A percentile compares a stretch with the other conserved stretches of the same genome.
These are phyloP conservation scores for Microplitis deprimator DNA, from an alignment of 2,888 invertebrate genomes.

Conservation along the genomic window DNA sequence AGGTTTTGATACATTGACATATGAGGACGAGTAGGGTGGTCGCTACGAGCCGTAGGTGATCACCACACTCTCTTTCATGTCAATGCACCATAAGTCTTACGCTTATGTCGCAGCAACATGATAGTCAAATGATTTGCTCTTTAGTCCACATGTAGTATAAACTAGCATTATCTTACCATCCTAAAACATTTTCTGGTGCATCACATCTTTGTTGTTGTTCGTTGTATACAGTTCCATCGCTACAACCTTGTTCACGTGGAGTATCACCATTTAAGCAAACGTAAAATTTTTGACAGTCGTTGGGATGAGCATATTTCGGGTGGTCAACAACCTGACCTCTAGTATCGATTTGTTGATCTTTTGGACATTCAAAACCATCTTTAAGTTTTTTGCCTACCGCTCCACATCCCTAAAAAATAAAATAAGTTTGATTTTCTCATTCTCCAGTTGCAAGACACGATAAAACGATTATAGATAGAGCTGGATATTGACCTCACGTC, in stretches of 20 bases:
- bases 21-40: no score
- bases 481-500: conserved; percentile 80
- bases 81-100: no score
- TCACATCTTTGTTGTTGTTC: conserved; percentile 88
- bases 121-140: no score
- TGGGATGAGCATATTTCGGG: conserved; percentile 88
- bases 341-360: conserved; percentile 77
- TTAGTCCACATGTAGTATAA: conserved; percentile 7
- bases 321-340: conserved; percentile 84
- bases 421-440: not conserved
- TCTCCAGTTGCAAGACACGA: not conserved
- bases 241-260: conserved; percentile 90
- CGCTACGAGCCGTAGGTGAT: no score
- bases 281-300: conserved; percentile 93
- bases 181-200: conserved; percentile 90
- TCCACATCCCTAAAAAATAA: conserved; percentile 62
- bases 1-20: no score
- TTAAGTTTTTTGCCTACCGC: conserved; percentile 75
- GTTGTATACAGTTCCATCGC: conserved; percentile 92
- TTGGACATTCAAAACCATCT: conserved; percentile 90
- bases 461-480: not conserved
- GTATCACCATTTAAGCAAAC: conserved; percentile 89
- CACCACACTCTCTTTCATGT: no score
- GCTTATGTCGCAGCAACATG: no score
- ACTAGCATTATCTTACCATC: conserved; percentile 78